Conservation (phyloP, 2,113 vertebrate genomes). For the Symphodus melops region DNA sequence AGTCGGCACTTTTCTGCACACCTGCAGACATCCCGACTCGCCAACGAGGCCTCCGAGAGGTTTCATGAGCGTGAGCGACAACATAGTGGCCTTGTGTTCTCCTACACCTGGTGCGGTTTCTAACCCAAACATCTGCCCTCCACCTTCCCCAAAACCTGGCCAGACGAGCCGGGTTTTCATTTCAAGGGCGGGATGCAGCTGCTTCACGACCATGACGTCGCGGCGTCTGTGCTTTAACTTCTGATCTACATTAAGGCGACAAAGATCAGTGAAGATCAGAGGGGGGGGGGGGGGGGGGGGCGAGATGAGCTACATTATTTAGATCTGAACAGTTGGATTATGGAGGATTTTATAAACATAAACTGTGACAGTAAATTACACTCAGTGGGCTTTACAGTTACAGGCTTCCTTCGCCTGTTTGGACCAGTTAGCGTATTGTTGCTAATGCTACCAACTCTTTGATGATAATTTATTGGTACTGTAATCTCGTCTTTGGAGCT, state of each 20-base stretch:
- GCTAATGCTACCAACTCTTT: neutral
- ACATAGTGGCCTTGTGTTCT: constrained; percentile 56
- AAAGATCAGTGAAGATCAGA: constrained; percentile 2
- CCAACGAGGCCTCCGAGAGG: neutral
- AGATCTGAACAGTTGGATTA: neutral
- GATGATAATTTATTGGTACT: no score
- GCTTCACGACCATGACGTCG: neutral
- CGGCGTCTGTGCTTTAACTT: constrained; percentile 47
- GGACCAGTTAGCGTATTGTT: neutral
- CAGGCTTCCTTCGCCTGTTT: neutral
- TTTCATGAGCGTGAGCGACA: neutral
- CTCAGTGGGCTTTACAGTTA: neutral
- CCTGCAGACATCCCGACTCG: constrained; percentile 40
- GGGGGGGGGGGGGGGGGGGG: no score
- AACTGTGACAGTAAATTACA: neutral
- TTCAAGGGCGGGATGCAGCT: neutral
- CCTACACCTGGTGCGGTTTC: constrained; percentile 45
- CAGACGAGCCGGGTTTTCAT: neutral
- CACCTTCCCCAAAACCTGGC: neutral
- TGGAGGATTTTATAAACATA: neutral
- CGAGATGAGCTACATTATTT: neutral
- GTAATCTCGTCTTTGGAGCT: no score
- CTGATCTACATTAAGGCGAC: constrained; percentile 44
- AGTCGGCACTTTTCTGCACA: constrained; percentile 6
- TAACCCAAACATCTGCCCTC: constrained; percentile 45